Evolutionary conservation across 2,888 invertebrate genomes (phyloP).

Genomic region (Choristoneura rosaceana): DNA sequence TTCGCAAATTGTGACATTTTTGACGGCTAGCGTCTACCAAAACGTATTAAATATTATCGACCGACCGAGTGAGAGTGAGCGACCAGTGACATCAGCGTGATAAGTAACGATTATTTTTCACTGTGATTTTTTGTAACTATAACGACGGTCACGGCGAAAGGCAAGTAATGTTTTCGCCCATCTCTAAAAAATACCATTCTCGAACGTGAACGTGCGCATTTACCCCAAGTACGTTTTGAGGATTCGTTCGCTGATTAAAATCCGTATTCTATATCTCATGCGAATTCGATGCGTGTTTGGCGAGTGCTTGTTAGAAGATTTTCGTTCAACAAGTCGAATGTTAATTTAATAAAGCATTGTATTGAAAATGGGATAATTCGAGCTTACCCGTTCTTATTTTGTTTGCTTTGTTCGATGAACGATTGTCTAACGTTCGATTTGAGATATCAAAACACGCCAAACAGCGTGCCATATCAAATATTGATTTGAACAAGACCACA

Average conservation of each 20-base stretch:
- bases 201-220: constrained; percentile 55
- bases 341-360: constrained; percentile 63
- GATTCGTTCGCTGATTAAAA: constrained; percentile 69
- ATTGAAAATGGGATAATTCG: constrained; percentile 62
- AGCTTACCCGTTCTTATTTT: constrained; percentile 50
- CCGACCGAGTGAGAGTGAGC: no score
- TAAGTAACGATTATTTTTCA: no score
- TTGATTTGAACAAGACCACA: background rate
- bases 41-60: no score
- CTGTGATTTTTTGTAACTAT: no score
- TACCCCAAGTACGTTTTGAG: constrained; percentile 55
- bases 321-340: constrained; percentile 49
- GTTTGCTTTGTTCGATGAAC: constrained; percentile 52
- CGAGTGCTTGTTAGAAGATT: constrained; percentile 17
- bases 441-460: constrained; percentile 12
- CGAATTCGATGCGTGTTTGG: constrained; percentile 45
- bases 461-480: constrained; percentile 7
- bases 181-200: constrained; percentile 44
- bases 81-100: no score
- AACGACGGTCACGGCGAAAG: no score
- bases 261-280: constrained; percentile 62
- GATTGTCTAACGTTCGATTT: constrained; percentile 49
- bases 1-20: no score
- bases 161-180: no score
- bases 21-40: no score